Base-by-base conservation (phyloP, 1,140 invertebrate genomes). In the Pseudomyrmex pallidus region DNA sequence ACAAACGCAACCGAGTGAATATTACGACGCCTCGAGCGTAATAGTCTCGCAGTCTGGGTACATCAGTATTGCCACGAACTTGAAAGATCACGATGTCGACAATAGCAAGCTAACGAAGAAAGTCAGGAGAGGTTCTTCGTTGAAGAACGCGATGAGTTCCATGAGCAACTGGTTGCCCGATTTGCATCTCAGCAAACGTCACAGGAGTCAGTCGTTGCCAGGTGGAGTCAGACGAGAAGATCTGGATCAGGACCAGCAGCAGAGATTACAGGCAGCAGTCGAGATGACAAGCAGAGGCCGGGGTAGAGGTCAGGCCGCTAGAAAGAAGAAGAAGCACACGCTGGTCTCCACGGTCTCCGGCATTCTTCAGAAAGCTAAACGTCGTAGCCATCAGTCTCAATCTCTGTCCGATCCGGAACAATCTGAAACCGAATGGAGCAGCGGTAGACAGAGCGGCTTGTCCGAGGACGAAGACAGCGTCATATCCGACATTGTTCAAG, bases 41-140 rank as follows among this genome's bases (percentile, higher is more conserved):
- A 96, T 97, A 82, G 96, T 97, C n/a, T 97, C 97, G 0, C 96
- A 97, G 90, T 97, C 97, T 5, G 97, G 97, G n/a, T 97, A 97
- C 90, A 95, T 97, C 68, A 97, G 96, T 22, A 97, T 97, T 85
- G 95, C 96, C 2, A 94, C 96, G 20, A 96, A 97, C 90, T 94
- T 96, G 22, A 96, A 96, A 92, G 93, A 95, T 50, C 92, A 93
- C 54, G 95, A 96, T 89, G 95, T 96, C 85, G 91, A 93, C 68
- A 76, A 73, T 0, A 61, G 76, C 7, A 96, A 96, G 92, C 87
- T 94, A 63, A 87, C 91, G 3, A 97, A 97, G 92, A 97, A 97
- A 91, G 94, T 96, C 46, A 96, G 96, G 92, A 92, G 96, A 80
- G 96, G 96, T n/a, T 95, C 95, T 1, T 97, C 96, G 1, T 90